Conservation (phyloP, 2,888 invertebrate species). For the Meandrusa payeni region DNA sequence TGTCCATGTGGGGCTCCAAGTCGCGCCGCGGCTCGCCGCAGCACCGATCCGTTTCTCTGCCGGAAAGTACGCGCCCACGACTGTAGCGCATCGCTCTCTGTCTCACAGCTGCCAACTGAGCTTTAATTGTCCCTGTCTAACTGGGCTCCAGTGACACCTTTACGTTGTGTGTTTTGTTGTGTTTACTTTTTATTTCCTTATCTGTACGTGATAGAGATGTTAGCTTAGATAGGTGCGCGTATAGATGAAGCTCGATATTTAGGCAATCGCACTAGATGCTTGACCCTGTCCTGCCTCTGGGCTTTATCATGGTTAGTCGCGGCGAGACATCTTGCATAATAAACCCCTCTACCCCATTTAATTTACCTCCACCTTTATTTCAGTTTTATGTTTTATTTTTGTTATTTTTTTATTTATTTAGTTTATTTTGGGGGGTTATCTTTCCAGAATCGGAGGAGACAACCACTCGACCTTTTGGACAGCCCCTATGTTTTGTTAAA, state of each 20-base stretch:
- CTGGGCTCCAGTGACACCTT: constrained; percentile 67
- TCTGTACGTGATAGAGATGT: constrained; percentile 69
- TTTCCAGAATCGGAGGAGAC: constrained; percentile 79
- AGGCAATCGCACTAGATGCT: constrained; percentile 59
- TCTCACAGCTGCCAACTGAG: constrained; percentile 60
- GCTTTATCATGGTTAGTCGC: constrained; percentile 42
- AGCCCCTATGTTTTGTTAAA: constrained; percentile 86
- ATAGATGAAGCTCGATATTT: constrained; percentile 63
- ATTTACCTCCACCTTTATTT: constrained; percentile 34
- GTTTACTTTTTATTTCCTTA: constrained; percentile 52
- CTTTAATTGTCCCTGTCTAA: constrained; percentile 72
- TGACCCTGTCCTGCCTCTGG: constrained; percentile 58
- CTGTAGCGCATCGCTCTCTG: constrained; percentile 66
- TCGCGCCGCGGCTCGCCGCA: constrained; percentile 85
- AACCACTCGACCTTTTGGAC: constrained; percentile 87
- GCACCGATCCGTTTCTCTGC: constrained; percentile 91
- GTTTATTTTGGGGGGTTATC: constrained; percentile 62
- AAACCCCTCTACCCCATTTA: constrained; percentile 26
- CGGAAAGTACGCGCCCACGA: constrained; percentile 87
- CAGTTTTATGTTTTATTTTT: constrained; percentile 35
- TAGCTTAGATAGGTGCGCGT: constrained; percentile 66
- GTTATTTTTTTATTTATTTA: constrained; percentile 57
- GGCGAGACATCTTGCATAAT: constrained; percentile 34
- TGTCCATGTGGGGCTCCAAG: constrained; percentile 87
- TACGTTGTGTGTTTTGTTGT: constrained; percentile 68